Conservation (phyloP, 2,797 vertebrate species). For the Tenualosa ilisha region DNA sequence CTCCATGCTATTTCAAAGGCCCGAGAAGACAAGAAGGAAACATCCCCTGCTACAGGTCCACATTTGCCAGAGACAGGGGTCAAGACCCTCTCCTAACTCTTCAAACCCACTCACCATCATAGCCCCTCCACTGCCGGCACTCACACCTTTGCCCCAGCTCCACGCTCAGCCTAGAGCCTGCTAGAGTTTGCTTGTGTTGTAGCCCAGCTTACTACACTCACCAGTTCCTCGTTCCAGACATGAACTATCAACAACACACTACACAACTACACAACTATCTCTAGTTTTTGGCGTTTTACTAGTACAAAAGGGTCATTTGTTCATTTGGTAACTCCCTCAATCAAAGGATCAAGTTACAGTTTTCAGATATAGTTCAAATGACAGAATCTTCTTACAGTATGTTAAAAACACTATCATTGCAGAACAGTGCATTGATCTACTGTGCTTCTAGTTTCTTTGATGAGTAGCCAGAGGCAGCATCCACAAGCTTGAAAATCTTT, state of each 20-base stretch:
- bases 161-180: neutral
- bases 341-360: neutral
- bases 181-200: no score
- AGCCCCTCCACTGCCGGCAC: neutral
- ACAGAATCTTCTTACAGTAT: neutral
- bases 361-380: neutral
- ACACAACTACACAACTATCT: neutral
- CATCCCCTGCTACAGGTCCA: constrained; percentile 50
- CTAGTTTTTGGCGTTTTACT: neutral
- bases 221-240: neutral
- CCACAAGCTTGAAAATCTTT: neutral
- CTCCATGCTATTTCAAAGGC: neutral
- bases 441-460: neutral
- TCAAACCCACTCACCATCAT: constrained; percentile 1
- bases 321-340: neutral
- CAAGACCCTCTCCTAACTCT: constrained; percentile 65
- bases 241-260: no score
- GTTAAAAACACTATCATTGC: neutral
- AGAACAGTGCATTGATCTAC: neutral
- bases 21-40: neutral
- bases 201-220: no score
- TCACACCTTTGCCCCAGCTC: constrained; percentile 18
- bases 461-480: constrained; percentile 17
- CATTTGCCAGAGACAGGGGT: constrained; percentile 65
- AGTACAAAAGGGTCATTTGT: neutral